These are phyloP conservation scores for Acanthococcus lagerstroemiae DNA, from an alignment of 2,888 invertebrate genomes.

Conservation along the genomic window DNA sequence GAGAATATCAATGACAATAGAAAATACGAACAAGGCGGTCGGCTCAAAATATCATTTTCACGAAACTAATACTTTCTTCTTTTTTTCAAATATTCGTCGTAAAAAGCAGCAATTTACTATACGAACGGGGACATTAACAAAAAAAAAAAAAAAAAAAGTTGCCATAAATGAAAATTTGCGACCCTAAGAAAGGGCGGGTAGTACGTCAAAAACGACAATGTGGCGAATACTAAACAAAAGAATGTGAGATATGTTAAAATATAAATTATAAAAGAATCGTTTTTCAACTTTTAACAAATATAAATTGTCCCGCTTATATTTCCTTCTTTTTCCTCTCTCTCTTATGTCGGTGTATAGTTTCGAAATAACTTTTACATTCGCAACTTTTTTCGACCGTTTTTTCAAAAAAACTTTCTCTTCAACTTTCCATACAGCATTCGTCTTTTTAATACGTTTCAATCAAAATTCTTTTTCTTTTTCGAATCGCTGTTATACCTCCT, in stretches of 20 bases:
- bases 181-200: neutral
- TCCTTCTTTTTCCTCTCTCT: neutral
- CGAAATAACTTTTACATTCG: neutral
- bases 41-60: too few relatives aligned
- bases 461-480: neutral
- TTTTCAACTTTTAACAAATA: neutral
- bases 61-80: too few relatives aligned
- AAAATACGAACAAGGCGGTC: too few relatives aligned
- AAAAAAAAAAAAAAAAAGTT: neutral
- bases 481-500: neutral
- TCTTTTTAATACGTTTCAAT: neutral
- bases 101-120: too few relatives aligned
- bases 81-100: too few relatives aligned
- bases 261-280: constrained; percentile 6
- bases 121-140: neutral
- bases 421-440: neutral
- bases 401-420: neutral
- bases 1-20: too few relatives aligned
- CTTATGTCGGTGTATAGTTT: neutral
- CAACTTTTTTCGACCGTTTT: neutral
- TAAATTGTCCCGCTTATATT: neutral
- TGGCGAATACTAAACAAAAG: neutral
- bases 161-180: neutral
- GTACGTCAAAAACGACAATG: neutral
- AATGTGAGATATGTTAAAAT: neutral